A percentile compares a stretch with the other conserved stretches of the same genome.
phyloP scores from a whole-genome alignment of 2,888 invertebrate species.

The Colletes collaris region DNA sequence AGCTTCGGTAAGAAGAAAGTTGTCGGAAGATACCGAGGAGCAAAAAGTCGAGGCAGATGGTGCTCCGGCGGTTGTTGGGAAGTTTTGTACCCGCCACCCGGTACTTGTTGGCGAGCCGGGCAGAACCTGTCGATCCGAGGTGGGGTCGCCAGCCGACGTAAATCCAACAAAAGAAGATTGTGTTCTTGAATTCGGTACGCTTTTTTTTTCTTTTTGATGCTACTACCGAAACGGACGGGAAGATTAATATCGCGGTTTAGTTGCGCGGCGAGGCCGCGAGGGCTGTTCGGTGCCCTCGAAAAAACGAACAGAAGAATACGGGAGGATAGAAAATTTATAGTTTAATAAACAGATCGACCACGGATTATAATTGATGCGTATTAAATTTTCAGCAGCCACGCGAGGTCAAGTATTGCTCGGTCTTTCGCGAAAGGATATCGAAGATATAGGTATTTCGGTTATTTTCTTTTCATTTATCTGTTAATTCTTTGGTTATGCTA shows the following conservation, averaged over 20 bases:
- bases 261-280: too few relatives aligned
- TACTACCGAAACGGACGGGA: neutral
- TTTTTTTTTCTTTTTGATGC: constrained; percentile 14
- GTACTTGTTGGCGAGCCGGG: neutral
- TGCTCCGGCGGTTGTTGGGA: neutral
- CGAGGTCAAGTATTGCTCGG: too few relatives aligned
- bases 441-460: too few relatives aligned
- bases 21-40: neutral
- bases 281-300: too few relatives aligned
- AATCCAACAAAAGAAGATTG: constrained; percentile 40
- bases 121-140: constrained; percentile 24
- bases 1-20: constrained; percentile 5
- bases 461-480: too few relatives aligned
- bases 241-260: constrained; percentile 20
- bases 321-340: too few relatives aligned
- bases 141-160: neutral
- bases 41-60: constrained; percentile 20
- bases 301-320: too few relatives aligned
- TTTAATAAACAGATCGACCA: too few relatives aligned
- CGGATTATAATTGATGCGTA: too few relatives aligned
- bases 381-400: too few relatives aligned
- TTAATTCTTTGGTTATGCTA: too few relatives aligned
- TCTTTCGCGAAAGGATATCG: too few relatives aligned
- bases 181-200: constrained; percentile 3
- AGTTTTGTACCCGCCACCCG: constrained; percentile 7